Base-by-base conservation (phyloP, 2,888 invertebrate genomes). In the Poecilobothrus nobilitatus region DNA sequence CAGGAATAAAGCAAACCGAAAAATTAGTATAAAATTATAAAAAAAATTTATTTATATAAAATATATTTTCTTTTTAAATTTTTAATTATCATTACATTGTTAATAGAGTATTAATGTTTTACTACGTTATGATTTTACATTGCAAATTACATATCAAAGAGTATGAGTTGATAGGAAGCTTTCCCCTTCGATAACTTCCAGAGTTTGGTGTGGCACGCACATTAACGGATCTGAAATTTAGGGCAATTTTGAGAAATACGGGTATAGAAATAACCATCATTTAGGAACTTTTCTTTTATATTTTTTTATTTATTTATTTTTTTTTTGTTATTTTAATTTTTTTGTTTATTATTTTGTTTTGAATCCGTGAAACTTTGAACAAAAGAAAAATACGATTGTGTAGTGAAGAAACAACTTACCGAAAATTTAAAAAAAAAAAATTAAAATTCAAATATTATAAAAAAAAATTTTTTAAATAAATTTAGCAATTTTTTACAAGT, bases 221-320 rank as follows among this genome's bases (percentile, higher is more conserved):
- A 65, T 34, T 33, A 33, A 34, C 37, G 33, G 37, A 65, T 81
- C 81, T 81, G 81, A 81, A 81, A 81, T 79, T 81, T 80, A 81
- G 80, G 80, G 78, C 79, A 79, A 80, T 78, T 80, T 80, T 79
- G 78, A 74, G 73, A 73, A 74, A 72, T 72, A 68, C 70, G 71
- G 72, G 71, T 71, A 71, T 71, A 71, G 71, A 70, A 71, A 68
- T 69, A 69, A 70, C 71, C 71, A 72, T 71, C 69, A 71, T 69
- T 70, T 71, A 71, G 70, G 70, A 70, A 71, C 67, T 67, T 53
- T 53, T 53, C 53, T 18, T 53, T 18, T 18, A 8, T 41, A 12
- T 41, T 74, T 69, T 73, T 68, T 67, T 66, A 71, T n/a, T n/a
- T n/a, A n/a, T 72, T 71, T 71, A 67, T 72, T 71, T 70, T 72